Base-by-base conservation (phyloP, 2,113 vertebrate genomes). In the Trogon surrucura region DNA sequence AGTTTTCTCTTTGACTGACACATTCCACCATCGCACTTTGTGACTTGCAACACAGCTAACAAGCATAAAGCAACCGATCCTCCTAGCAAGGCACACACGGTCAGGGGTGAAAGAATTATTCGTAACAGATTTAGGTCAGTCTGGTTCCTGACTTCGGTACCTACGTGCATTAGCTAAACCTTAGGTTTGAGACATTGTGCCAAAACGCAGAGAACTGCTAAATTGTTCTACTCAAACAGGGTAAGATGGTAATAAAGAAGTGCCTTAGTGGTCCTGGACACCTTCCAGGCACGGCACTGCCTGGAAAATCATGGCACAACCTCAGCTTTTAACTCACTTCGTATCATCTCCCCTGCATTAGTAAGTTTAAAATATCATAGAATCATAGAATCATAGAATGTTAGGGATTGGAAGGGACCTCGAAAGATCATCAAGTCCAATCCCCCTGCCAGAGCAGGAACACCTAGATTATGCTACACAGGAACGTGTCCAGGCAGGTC, bases 1-100 rank as follows among this genome's bases (percentile, higher is more conserved):
- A 47, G 50, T 36, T 30, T 69, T 80, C 25, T 25, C 26, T 81
- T 61, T 13, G 23, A 53, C 29, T 48, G 20, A 5, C 0, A 0
- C 23, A 6, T 41, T 80, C 27, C 50, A 70, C 26, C 45, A n/a
- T 10, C 21, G 10, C 16, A 11, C n/a, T 80, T 72, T 57, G 45
- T 3, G 2, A 53, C 45, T 67, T 58, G 36, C 19, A 44, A 44
- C 30, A 21, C 23, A 50, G 16, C 13, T 74, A 80, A 58, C 11
- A 29, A 64, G 44, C 20, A 25, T 11, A 69, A 77, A 45, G 12
- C 16, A 66, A 54, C 12, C 11, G 8, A 16, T 6, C 15, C 34
- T 62, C 9, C 60, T 44, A 74, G 32, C 18, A 81, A 84, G 38
- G 38, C 11, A 20, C 3, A 17, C 11, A 29, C 0, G 0, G 32